Evolutionary conservation across 2,113 vertebrate species (phyloP).

Genomic region (Stictonetta naevosa): DNA sequence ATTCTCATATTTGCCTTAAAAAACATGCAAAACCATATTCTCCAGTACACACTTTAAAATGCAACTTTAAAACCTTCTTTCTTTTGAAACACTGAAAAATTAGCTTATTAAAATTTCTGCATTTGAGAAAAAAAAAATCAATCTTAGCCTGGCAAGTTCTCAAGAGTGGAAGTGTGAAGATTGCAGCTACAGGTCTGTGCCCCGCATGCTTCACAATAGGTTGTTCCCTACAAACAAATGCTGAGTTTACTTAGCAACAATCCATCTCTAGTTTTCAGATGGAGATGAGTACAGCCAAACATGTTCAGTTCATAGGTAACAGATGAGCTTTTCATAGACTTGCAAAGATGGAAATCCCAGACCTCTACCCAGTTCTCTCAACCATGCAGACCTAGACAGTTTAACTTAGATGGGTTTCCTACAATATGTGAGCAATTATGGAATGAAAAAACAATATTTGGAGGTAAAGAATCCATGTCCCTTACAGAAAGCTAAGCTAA

Average conservation of each 20-base stretch:
- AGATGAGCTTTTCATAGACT: background rate
- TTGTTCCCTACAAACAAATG: background rate
- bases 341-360: background rate
- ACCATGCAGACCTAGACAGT: background rate
- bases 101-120: background rate
- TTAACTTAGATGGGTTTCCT: background rate
- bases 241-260: background rate
- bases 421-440: background rate
- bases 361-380: background rate
- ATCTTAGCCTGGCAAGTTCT: background rate
- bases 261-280: background rate
- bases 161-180: background rate
- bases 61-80: background rate
- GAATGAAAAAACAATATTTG: background rate
- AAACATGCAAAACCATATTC: background rate
- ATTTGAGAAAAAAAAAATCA: background rate
- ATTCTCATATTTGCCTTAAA: background rate
- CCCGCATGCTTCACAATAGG: background rate
- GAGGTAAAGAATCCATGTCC: background rate
- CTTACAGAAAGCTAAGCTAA: background rate
- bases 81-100: background rate
- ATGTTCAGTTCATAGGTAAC: background rate
- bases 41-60: background rate
- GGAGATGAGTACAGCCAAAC: background rate
- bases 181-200: background rate